These are phyloP conservation scores for Lethrus apterus DNA, from an alignment of 1,140 invertebrate species.

Conservation along the genomic window DNA sequence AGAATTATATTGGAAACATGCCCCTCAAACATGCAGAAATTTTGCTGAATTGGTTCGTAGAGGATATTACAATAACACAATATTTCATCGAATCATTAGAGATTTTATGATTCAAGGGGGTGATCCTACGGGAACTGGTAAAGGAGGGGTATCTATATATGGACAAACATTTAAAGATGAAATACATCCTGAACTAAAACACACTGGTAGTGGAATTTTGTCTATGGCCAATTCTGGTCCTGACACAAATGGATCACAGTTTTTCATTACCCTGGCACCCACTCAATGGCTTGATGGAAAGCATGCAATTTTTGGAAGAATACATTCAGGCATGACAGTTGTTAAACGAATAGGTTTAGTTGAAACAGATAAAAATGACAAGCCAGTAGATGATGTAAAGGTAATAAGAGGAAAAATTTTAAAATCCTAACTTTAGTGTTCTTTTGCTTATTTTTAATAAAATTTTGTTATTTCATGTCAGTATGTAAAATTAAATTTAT, in stretches of 20 bases:
- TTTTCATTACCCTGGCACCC: constrained; percentile 94
- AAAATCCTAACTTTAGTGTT: constrained; percentile 42
- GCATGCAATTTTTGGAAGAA: constrained; percentile 91
- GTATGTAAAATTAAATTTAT: no score
- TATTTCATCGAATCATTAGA: constrained; percentile 92
- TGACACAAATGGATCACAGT: constrained; percentile 95
- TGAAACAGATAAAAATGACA: constrained; percentile 85
- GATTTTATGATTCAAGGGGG: constrained; percentile 98
- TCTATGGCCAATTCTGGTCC: constrained; percentile 86
- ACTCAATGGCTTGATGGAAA: constrained; percentile 98
- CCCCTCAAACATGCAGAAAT: constrained; percentile 90
- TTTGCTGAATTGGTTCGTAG: constrained; percentile 88
- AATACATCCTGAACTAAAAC: constrained; percentile 89
- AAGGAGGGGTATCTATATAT: constrained; percentile 95
- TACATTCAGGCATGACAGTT: constrained; percentile 81
- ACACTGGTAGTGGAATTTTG: constrained; percentile 71
- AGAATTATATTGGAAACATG: constrained; percentile 97
- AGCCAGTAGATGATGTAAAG: constrained; percentile 83
- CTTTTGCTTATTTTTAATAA: no score
- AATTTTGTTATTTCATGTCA: no score
- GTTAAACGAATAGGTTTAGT: constrained; percentile 87
- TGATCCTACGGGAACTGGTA: constrained; percentile 91
- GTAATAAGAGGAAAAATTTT: constrained; percentile 68
- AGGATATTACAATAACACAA: constrained; percentile 93
- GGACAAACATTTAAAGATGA: constrained; percentile 93